Conservation (phyloP, 2,797 vertebrate species). For the Micrastur ruficollis region DNA sequence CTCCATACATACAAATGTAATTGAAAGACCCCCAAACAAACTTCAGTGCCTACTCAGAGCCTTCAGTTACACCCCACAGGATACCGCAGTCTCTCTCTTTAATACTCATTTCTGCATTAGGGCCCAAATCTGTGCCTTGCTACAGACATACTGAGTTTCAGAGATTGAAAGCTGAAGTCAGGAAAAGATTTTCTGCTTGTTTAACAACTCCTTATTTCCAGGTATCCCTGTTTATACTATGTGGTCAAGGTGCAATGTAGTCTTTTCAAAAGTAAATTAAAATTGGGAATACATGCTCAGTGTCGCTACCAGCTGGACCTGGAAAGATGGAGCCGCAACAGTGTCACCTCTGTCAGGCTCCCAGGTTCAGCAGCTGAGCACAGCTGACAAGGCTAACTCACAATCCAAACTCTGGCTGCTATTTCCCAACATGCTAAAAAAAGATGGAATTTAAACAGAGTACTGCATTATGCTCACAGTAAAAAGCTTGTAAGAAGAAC, state of each 20-base stretch:
- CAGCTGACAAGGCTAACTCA: neutral
- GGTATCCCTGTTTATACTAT: neutral
- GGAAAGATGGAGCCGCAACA: neutral
- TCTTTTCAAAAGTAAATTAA: neutral
- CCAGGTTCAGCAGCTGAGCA: neutral
- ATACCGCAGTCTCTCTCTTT: neutral
- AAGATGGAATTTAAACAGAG: neutral
- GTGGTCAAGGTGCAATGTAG: neutral
- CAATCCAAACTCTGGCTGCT: neutral
- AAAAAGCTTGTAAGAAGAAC: neutral
- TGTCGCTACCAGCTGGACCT: neutral
- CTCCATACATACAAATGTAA: neutral
- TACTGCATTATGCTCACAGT: neutral
- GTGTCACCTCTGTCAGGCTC: neutral
- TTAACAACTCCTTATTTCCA: neutral
- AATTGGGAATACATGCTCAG: neutral
- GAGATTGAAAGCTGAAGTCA: neutral
- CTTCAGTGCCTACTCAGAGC: neutral
- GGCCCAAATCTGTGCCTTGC: neutral
- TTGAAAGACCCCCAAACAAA: neutral
- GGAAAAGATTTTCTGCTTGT: neutral
- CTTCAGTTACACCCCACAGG: neutral
- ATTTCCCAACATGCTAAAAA: neutral
- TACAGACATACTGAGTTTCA: neutral
- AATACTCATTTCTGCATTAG: neutral